Conservation (phyloP, 2,113 vertebrate species). For the Ramphastos sulfuratus region DNA sequence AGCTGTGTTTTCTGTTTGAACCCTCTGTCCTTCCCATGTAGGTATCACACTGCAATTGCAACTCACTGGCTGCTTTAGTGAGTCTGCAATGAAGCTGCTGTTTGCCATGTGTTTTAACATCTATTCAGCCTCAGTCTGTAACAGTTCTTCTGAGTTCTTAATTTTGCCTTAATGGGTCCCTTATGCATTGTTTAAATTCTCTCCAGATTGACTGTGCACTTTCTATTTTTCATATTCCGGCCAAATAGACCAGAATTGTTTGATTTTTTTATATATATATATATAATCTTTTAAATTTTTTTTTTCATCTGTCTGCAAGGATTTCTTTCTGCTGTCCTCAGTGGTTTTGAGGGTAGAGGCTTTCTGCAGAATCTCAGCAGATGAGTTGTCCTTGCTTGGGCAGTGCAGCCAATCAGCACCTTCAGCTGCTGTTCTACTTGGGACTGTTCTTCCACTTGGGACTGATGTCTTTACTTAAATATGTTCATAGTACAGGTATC, state of each 20-base stretch:
- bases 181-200: not conserved
- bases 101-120: constrained; percentile 30
- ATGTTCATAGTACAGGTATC: not conserved
- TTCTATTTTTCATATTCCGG: not conserved
- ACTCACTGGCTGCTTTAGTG: not conserved
- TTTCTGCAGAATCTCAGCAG: not conserved
- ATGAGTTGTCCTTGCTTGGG: not conserved
- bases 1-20: not conserved
- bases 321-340: not conserved
- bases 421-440: not conserved
- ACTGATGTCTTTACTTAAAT: not conserved
- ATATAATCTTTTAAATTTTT: not conserved
- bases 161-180: not conserved
- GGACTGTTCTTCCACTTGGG: not conserved
- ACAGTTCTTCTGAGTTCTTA: not conserved
- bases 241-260: not conserved
- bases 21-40: not conserved
- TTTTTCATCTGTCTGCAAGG: not conserved
- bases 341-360: not conserved
- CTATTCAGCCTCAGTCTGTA: not conserved
- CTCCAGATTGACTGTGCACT: not conserved
- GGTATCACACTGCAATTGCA: not conserved
- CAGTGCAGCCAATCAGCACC: not conserved
- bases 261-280: not conserved
- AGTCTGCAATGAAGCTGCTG: not conserved